These are phyloP conservation scores for Subacronicta megacephala DNA, from an alignment of 2,888 invertebrate genomes.

Conservation along the genomic window DNA sequence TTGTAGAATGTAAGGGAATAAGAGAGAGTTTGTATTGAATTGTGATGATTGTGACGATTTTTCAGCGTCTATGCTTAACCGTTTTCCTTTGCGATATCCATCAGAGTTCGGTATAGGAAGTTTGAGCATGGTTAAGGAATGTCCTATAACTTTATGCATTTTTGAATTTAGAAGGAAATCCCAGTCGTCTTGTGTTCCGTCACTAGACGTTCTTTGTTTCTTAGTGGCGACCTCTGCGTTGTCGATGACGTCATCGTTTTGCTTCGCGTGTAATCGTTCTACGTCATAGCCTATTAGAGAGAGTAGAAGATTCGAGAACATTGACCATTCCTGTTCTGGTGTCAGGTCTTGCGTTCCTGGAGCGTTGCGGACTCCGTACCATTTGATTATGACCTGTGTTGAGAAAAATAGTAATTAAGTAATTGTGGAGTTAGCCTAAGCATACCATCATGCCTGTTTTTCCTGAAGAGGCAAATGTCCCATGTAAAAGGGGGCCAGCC, in stretches of 20 bases:
- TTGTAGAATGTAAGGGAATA: conserved; percentile 93
- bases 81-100: conserved; percentile 48
- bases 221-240: conserved; percentile 91
- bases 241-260: conserved; percentile 74
- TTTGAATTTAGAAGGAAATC: conserved; percentile 90
- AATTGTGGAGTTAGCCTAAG: too few species aligned
- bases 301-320: conserved; percentile 91
- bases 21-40: conserved; percentile 91
- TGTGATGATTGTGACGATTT: conserved; percentile 79
- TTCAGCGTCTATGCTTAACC: conserved; percentile 61
- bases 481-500: too few species aligned
- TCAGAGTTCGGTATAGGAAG: conserved; percentile 61
- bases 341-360: conserved; percentile 95
- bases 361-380: conserved; percentile 97
- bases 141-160: conserved; percentile 87
- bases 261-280: conserved; percentile 87
- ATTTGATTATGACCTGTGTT: conserved; percentile 91
- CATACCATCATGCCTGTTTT: too few species aligned
- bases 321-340: conserved; percentile 94
- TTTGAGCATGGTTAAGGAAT: conserved; percentile 82
- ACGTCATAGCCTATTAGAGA: conserved; percentile 93
- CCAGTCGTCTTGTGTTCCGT: conserved; percentile 96
- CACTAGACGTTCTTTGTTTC: conserved; percentile 94
- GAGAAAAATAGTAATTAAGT: too few species aligned
- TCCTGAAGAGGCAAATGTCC: too few species aligned